Conservation (phyloP, 1,140 invertebrate genomes). For the Drosophila athabasca region DNA sequence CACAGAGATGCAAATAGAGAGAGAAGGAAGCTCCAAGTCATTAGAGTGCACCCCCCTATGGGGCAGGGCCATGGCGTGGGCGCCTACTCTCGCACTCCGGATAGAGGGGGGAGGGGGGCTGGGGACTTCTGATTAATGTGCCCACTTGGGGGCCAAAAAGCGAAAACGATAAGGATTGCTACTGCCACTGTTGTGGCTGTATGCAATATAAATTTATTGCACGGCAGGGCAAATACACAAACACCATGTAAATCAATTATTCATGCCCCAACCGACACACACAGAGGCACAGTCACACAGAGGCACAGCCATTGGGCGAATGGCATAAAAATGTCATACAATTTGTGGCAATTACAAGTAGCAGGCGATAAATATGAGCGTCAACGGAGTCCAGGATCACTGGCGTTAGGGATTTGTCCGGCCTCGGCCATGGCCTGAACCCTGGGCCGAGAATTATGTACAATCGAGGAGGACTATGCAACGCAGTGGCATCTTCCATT, state of each 20-base stretch:
- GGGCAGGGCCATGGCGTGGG: constrained; percentile 29
- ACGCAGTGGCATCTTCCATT: constrained; percentile 22
- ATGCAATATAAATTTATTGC: constrained; percentile 56
- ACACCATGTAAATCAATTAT: constrained; percentile 78
- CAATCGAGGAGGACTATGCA: constrained; percentile 55
- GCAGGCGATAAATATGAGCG: constrained; percentile 72
- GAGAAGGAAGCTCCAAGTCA: constrained; percentile 18
- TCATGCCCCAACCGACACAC: constrained; percentile 26
- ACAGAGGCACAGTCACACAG: no score
- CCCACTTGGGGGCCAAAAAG: constrained; percentile 72
- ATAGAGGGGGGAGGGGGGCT: constrained; percentile 19
- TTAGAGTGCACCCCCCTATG: constrained; percentile 63
- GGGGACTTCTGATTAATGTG: constrained; percentile 68
- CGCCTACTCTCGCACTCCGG: constrained; percentile 9
- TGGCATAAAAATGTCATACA: constrained; percentile 78
- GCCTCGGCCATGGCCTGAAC: constrained; percentile 6
- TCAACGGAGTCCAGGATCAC: constrained; percentile 28
- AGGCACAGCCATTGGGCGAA: constrained; percentile 24
- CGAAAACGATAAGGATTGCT: constrained; percentile 69
- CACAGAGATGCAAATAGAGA: constrained; percentile 1
- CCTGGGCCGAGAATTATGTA: neutral
- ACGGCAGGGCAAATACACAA: constrained; percentile 62
- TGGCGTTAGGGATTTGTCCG: constrained; percentile 45
- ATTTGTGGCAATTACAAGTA: constrained; percentile 80
- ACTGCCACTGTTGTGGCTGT: constrained; percentile 20